Base-by-base conservation (phyloP, 2,888 invertebrate species). In the Andrena minutula region DNA sequence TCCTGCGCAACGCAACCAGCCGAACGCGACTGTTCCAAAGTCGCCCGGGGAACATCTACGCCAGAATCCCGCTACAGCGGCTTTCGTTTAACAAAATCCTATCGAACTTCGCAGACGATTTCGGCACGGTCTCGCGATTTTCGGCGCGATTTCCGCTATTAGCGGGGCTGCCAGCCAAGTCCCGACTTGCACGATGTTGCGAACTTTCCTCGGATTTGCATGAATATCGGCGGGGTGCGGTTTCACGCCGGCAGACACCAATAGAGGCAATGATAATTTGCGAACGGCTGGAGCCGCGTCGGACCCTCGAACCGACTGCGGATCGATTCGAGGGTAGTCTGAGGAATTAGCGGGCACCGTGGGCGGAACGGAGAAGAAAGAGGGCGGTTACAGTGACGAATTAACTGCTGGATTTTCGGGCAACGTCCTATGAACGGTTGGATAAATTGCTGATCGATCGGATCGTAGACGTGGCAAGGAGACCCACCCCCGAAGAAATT, bases 181-280 rank as follows among this genome's bases (percentile, higher is more conserved):
- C 70, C 64, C 49, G 51, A 51, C 61, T 47, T 20, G 64, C 58
- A 47, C 41, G 26, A 53, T 41, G 28, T 70, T 56, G 63, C 47
- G 65, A 82, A 82, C 82, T 82, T 82, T 80, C 75, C 30, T 7
- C 16, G 32, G 66, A 82, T 82, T 80, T 81, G 75, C 82, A 80
- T 75, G 81, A 75, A 71, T 75, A 75, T 81, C 81, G 60, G 26
- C 35, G 49, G 26, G 23, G 20, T 71, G 82, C 65, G 71, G 82
- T 72, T 82, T 63, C 75, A 78, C 60, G 75, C 61, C 63, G 49
- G 23, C 71, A 64, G 75, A 75, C 63, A 68, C 58, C 75, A 61
- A 81, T 72, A 64, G 75, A 65, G 56, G 71, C 82, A 68, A 75
- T 66, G 75, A 75, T 81, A 75, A 75, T 81, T 80, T 68, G 63